Evolutionary conservation across 1,140 invertebrate species (phyloP).

Genomic region (Ostrea edulis): DNA sequence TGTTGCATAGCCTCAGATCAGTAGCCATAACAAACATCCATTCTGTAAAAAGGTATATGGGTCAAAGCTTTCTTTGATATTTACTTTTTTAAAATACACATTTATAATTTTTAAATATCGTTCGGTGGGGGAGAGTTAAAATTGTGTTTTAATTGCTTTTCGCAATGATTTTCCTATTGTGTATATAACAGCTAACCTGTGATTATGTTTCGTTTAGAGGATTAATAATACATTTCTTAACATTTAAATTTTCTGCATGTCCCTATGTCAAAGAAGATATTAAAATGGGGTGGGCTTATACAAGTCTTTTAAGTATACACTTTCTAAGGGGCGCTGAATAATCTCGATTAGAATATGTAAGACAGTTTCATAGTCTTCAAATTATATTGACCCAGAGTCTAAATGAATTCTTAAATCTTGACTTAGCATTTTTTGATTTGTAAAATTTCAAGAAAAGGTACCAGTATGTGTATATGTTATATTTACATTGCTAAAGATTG

Average conservation of each 20-base stretch:
- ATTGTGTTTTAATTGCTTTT: slow-evolving; percentile 9
- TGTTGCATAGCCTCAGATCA: neutral
- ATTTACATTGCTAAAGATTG: neutral
- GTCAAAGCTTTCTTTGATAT: neutral
- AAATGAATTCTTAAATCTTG: neutral
- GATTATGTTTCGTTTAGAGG: neutral
- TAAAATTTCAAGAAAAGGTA: neutral
- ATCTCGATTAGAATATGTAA: neutral
- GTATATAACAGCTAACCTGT: neutral
- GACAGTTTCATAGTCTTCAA: neutral
- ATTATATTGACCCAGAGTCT: neutral
- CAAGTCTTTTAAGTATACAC: neutral
- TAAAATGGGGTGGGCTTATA: neutral
- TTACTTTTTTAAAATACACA: neutral
- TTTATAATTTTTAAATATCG: neutral
- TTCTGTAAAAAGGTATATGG: neutral
- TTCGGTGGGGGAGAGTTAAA: neutral
- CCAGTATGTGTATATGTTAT: neutral
- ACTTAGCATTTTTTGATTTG: neutral
- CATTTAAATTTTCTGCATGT: neutral
- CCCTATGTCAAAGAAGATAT: neutral
- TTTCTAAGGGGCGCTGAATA: neutral
- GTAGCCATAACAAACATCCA: neutral
- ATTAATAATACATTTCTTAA: neutral
- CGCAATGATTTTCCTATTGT: slow-evolving; percentile 1